phyloP scores from a whole-genome alignment of 2,113 vertebrate genomes.

The Apus apus region DNA sequence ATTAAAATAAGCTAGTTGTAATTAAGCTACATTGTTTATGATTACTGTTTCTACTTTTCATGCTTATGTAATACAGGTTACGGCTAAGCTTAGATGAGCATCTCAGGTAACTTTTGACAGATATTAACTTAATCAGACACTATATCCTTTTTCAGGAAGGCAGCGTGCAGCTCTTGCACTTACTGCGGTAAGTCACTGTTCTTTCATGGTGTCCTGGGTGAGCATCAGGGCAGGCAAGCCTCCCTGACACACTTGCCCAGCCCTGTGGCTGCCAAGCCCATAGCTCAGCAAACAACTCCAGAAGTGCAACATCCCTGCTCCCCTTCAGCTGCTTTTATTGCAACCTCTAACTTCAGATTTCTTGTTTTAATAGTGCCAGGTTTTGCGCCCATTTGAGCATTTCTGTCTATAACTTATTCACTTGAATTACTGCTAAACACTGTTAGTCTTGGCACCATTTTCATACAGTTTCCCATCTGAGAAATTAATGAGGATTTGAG shows the following conservation, averaged over 20 bases:
- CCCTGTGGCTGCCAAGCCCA: neutral
- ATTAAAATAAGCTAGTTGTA: neutral
- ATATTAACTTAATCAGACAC: neutral
- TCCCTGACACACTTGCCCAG: neutral
- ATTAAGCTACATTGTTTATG: neutral
- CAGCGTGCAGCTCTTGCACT: accelerated
- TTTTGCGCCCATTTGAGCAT: conserved; percentile 48
- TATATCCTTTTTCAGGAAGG: neutral
- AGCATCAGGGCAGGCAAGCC: no score
- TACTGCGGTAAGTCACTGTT: neutral
- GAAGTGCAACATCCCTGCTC: neutral
- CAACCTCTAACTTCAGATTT: neutral
- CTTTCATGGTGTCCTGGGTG: neutral
- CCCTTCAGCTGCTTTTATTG: neutral
- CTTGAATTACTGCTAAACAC: conserved; percentile 46
- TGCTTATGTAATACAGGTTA: neutral
- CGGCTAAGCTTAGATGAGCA: neutral
- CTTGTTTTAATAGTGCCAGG: neutral
- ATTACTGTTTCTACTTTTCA: neutral
- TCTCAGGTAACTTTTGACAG: neutral
- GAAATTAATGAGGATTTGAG: conserved; percentile 52
- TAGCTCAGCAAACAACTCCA: neutral
- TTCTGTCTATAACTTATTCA: conserved; percentile 29
- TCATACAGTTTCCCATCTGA: conserved; percentile 30
- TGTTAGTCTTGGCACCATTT: conserved; percentile 49